Evolutionary conservation across 35 echinoderm and acorn worm species (phyloP), one percentile per base, ranked within the genome.

Genomic region (Ptychodera flava): DNA sequence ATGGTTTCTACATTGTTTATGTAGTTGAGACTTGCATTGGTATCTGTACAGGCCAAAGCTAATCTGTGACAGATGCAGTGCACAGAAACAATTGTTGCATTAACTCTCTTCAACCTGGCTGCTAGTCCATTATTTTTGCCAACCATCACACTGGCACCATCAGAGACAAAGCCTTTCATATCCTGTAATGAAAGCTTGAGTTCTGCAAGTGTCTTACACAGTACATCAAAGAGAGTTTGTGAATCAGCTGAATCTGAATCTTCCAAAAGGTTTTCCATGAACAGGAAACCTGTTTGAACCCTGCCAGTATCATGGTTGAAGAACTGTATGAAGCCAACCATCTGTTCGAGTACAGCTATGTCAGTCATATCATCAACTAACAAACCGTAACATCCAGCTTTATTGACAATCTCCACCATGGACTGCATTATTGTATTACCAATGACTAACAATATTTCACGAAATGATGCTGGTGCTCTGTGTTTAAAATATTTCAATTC

Each of bases 401-500:
- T 15, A 15, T 81, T 81, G 2, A 81, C 80, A 0, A 1, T 32
- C 28, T 81, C 16, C 0, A 81, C 16, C 22, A 81, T 15, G 15
- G 33, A 2, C 15, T 81, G 33, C 12, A 12, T 31, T 16, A 81
- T 81, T 0, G 80, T 81, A 1, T 15, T 32, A 1, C 80, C 80
- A 31, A 81, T 1, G 15, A 34, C 35, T 0, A 81, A 16, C 16
- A 81, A 1, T 2, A 81, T 81, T 31, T 81, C 80, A 15, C 80
- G 2, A 1, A 81, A 34, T 31, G 80, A 81, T 0, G 0, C 1
- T 31, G 80, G 12, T 15, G 80, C 33, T 32, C 80, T 81, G 30
- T 81, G 80, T 14, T 81, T 31, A 32, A 81, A 81, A 81, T 31
- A 81, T 34, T 32, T 81, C 22, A 81, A 34, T 16, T 81, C 80